phyloP scores from a whole-genome alignment of 2,797 vertebrate genomes.

The Telmatherina bonti region DNA sequence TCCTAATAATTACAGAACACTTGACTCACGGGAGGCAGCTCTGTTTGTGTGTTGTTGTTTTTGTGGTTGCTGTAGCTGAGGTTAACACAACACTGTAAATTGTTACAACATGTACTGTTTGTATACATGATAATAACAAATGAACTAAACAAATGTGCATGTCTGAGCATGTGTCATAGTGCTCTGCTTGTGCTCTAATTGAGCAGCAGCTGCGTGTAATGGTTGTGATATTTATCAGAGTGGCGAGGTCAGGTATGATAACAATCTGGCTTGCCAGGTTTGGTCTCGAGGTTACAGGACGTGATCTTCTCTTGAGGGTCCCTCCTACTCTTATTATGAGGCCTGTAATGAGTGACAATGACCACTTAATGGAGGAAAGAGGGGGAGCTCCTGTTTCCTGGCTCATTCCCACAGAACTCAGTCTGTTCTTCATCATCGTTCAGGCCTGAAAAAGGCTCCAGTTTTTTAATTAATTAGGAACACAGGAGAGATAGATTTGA shows the following conservation, averaged over 20 bases:
- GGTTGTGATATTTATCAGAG: constrained; percentile 77
- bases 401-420: constrained; percentile 57
- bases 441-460: constrained; percentile 13
- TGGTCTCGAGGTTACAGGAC: constrained; percentile 67
- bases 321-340: constrained; percentile 75
- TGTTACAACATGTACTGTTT: constrained; percentile 67
- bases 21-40: constrained; percentile 57
- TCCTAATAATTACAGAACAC: constrained; percentile 32
- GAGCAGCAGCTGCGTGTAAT: constrained; percentile 77
- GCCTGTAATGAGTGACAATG: constrained; percentile 81
- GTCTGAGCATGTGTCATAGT: constrained; percentile 29
- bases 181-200: constrained; percentile 59
- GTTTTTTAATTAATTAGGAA: constrained; percentile 12
- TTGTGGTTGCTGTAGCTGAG: constrained; percentile 50
- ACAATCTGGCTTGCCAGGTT: constrained; percentile 73
- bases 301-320: constrained; percentile 70
- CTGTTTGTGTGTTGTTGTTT: constrained; percentile 25
- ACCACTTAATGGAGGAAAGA: constrained; percentile 65
- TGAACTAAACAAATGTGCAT: constrained; percentile 13
- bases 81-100: constrained; percentile 76
- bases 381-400: constrained; percentile 35
- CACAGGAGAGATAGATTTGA: background rate
- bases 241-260: constrained; percentile 73
- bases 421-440: constrained; percentile 38
- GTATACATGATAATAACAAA: constrained; percentile 24